A percentile compares a stretch with the other conserved stretches of the same genome.
Evolutionary conservation across 1,140 invertebrate genomes (phyloP).

Genomic region (Vanessa tameamea): DNA sequence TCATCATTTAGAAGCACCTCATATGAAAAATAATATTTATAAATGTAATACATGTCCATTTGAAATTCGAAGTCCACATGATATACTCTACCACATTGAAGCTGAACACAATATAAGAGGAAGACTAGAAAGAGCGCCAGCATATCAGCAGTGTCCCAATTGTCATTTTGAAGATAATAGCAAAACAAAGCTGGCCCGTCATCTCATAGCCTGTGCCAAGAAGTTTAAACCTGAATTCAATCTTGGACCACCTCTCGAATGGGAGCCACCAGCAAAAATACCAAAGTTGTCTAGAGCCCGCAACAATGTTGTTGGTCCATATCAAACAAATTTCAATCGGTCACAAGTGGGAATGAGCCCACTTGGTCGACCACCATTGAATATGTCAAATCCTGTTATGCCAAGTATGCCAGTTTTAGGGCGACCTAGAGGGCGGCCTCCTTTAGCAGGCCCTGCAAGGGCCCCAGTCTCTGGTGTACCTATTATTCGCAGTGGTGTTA

Average conservation of each 20-base stretch:
- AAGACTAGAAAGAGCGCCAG: conserved; percentile 90
- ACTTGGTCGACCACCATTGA: conserved; percentile 61
- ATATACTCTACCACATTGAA: conserved; percentile 96
- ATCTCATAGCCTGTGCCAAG: conserved; percentile 93
- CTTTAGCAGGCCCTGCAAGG: conserved; percentile 55
- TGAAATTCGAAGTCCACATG: conserved; percentile 91
- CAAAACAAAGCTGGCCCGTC: conserved; percentile 93
- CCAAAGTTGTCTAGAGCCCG: conserved; percentile 83
- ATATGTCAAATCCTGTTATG: conserved; percentile 51
- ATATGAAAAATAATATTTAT: conserved; percentile 93
- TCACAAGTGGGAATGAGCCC: conserved; percentile 64
- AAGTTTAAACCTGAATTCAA: conserved; percentile 94
- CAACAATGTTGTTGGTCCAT: conserved; percentile 67
- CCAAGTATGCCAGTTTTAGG: conserved; percentile 61
- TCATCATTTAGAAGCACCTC: conserved; percentile 95
- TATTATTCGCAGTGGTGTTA: conserved; percentile 72
- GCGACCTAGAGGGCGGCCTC: conserved; percentile 69
- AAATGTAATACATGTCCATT: conserved; percentile 94
- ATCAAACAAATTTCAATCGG: conserved; percentile 63
- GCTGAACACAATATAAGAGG: conserved; percentile 92
- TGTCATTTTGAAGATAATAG: conserved; percentile 97
- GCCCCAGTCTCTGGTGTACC: conserved; percentile 70
- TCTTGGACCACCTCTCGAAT: conserved; percentile 90
- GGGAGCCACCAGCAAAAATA: conserved; percentile 96
- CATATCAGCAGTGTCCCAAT: conserved; percentile 95